These are phyloP conservation scores for Bellardia pandia DNA, from an alignment of 2,888 invertebrate species.

Conservation along the genomic window DNA sequence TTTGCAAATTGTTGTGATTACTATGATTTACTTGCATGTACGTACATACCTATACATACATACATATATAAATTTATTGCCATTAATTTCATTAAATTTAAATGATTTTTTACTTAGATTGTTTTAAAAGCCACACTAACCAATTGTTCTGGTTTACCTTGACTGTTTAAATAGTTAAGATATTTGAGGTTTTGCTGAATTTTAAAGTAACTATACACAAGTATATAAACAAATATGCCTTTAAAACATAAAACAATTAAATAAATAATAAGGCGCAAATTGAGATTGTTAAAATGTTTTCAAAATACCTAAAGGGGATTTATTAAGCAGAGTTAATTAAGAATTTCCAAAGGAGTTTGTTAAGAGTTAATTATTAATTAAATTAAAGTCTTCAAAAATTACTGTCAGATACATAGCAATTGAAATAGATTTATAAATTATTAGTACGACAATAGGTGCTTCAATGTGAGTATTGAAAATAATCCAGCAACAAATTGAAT, in stretches of 20 bases:
- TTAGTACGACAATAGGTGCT: too few species aligned
- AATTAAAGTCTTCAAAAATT: too few species aligned
- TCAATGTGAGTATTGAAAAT: too few species aligned
- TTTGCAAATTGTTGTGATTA: not conserved
- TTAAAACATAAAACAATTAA: constrained; percentile 20
- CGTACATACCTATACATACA: too few species aligned
- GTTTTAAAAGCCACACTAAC: not conserved
- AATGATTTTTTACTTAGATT: not conserved
- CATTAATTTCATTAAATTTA: not conserved
- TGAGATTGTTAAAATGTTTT: not conserved
- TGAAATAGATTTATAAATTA: too few species aligned
- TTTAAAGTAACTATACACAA: not conserved
- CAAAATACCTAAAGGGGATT: not conserved
- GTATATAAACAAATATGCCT: not conserved
- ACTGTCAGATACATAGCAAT: too few species aligned
- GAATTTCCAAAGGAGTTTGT: not conserved
- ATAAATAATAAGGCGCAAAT: constrained; percentile 8
- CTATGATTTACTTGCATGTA: not conserved
- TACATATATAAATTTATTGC: not conserved
- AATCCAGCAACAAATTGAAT: too few species aligned
- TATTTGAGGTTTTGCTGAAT: not conserved
- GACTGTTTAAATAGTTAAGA: constrained; percentile 8
- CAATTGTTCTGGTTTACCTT: constrained; percentile 31
- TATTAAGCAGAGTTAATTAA: not conserved
- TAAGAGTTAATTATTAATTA: not conserved